Conservation (phyloP, 1,140 invertebrate genomes). For the Bombus soroeensis region DNA sequence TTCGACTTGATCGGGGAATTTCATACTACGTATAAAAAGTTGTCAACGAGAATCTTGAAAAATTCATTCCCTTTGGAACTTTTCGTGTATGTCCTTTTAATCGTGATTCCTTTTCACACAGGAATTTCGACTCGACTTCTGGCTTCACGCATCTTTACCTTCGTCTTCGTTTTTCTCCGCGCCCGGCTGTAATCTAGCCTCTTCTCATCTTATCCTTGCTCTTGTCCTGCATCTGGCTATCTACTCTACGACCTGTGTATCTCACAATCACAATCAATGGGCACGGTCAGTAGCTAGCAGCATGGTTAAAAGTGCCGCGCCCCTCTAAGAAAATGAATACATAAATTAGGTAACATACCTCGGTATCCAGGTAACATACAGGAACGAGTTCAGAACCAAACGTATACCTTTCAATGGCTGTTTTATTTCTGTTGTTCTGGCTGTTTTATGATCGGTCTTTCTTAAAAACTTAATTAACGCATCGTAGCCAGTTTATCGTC, state of each 20-base stretch:
- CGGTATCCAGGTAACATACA: slow-evolving; percentile 2
- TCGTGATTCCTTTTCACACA: slow-evolving; percentile 21
- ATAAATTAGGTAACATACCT: too few relatives aligned
- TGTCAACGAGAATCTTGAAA: not conserved
- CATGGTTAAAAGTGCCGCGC: slow-evolving; percentile 53
- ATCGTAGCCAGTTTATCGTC: too few relatives aligned
- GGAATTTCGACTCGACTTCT: slow-evolving; percentile 50
- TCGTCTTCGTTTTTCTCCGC: slow-evolving; percentile 27
- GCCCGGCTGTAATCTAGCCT: slow-evolving; percentile 12
- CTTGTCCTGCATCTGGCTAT: slow-evolving; percentile 75
- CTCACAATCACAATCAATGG: slow-evolving; percentile 7
- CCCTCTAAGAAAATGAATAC: slow-evolving; percentile 51
- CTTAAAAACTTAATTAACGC: too few relatives aligned
- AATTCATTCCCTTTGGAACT: not conserved
- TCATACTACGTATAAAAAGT: not conserved
- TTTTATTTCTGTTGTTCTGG: too few relatives aligned
- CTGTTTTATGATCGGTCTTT: not conserved
- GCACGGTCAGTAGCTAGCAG: slow-evolving; percentile 50
- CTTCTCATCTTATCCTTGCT: slow-evolving; percentile 55
- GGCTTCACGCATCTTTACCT: slow-evolving; percentile 47
- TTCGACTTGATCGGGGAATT: too few relatives aligned
- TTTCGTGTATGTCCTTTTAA: not conserved
- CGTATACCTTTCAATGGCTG: not conserved
- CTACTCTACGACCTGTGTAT: slow-evolving; percentile 62
- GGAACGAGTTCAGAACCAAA: not conserved